Percentiles rank a stretch among this genome's conserved stretches.
Conservation (phyloP, 2,888 invertebrate genomes). For the Sympetrum striolatum region DNA sequence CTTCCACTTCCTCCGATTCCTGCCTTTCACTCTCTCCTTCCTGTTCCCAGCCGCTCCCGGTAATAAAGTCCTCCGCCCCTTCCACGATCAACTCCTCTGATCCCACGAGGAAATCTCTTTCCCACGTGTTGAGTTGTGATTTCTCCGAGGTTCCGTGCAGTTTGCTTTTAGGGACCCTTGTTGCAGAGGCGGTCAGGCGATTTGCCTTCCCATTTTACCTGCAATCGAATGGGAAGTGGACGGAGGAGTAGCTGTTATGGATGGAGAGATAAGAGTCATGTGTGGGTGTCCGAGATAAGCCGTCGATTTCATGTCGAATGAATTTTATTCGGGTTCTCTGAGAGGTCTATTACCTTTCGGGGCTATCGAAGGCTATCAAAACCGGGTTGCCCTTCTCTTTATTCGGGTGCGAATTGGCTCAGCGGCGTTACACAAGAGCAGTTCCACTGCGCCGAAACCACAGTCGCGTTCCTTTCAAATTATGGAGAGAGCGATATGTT, state of each 20-base stretch:
- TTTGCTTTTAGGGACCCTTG: not conserved
- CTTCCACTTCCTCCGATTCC: not conserved
- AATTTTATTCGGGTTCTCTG: not conserved
- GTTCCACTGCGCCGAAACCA: not conserved
- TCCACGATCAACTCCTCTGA: not conserved
- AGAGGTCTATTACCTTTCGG: not conserved
- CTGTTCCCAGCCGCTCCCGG: constrained; percentile 14
- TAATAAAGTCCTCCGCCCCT: constrained; percentile 30
- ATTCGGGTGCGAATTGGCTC: not conserved
- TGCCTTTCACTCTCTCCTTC: not conserved
- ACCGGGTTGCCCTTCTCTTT: not conserved
- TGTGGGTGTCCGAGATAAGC: not conserved
- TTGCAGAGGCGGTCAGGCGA: constrained; percentile 22
- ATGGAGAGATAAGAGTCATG: not conserved
- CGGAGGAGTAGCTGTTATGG: not conserved
- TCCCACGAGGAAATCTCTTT: constrained; percentile 31
- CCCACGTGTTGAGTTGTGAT: constrained; percentile 43
- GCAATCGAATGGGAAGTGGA: too few relatives aligned
- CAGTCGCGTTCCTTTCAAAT: not conserved
- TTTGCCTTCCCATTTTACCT: not conserved
- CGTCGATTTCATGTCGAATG: not conserved
- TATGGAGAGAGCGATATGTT: not conserved
- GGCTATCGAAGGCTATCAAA: not conserved
- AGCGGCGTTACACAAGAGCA: not conserved
- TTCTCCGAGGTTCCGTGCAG: constrained; percentile 37